Conservation (phyloP, 2,797 vertebrate genomes). For the Myotis myotis region DNA sequence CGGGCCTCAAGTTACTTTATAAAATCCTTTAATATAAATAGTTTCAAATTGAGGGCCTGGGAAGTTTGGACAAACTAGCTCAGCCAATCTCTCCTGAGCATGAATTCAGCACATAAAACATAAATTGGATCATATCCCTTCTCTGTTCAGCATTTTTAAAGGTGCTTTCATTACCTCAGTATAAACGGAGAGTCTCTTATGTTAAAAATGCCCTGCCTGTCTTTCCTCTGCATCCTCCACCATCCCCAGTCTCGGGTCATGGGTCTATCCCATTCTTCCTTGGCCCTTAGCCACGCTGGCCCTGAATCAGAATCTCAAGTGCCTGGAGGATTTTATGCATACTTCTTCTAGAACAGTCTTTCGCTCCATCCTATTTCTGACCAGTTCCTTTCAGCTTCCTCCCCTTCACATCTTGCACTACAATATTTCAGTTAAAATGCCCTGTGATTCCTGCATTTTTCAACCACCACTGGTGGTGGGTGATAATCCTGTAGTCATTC, state of each 20-base stretch:
- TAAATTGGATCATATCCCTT: not conserved
- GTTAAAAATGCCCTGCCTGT: fast-evolving
- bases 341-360: not conserved
- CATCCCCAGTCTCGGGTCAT: fast-evolving
- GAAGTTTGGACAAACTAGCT: not conserved
- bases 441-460: not conserved
- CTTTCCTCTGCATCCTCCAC: not conserved
- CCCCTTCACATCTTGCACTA: not conserved
- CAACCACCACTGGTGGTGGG: not conserved
- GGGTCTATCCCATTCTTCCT: not conserved
- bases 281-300: not conserved
- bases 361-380: not conserved
- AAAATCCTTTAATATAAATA: not conserved
- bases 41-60: not conserved
- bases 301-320: not conserved
- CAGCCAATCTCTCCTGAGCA: not conserved
- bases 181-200: not conserved
- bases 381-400: not conserved
- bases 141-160: not conserved
- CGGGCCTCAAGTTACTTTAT: not conserved
- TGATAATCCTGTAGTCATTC: not conserved
- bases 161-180: not conserved
- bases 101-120: not conserved
- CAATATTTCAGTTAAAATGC: not conserved
- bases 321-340: not conserved